Evolutionary conservation across 2,113 vertebrate genomes (phyloP), one percentile per base, ranked within the genome.

Genomic region (Pollachius pollachius): DNA sequence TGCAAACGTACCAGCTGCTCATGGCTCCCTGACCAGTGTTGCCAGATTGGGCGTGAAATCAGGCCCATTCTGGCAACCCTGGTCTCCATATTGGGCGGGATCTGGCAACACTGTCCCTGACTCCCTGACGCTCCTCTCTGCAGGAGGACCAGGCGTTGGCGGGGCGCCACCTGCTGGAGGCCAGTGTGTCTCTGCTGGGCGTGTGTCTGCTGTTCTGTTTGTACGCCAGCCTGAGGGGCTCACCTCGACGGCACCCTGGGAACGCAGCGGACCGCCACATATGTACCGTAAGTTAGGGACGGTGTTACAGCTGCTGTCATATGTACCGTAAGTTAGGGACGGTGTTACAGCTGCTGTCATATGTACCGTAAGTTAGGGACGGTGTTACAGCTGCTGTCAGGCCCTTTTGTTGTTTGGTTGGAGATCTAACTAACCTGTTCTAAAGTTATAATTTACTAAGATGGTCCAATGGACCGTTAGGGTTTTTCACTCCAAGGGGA

Each of bases 131-230:
- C 30, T 34, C 30, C 30, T 5, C 30, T 23, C 52, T 81, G 52
- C 13, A 93, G 92, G 84, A 86, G 56, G 89, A 92, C 37, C 84
- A 76, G 65, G 65, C 1, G 15, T 64, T 93, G 64, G 90, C 89
- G 27, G 81, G 73, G 34, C 70, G 64, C 64, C 91, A 93, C 78
- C 73, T 92, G 64, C 30, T 92, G 61, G 75, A 90, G 79, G 84
- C 84, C 70, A 84, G 88, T 65, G 67, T 78, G 61, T 81, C 65
- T 63, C 87, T 93, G 63, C 69, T 93, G 3, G 75, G 61, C 68
- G 48, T 92, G 67, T 93, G 91, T 82, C 60, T 85, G 30, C 62
- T 91, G 7, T 72, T 93, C 48, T 92, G 83, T 80, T 30, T 91
- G 59, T 67, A 81, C 74, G 88, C 82, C 18, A 79, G 79, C 60